phyloP scores from a whole-genome alignment of 1,140 invertebrate species.

The Penaeus chinensis region DNA sequence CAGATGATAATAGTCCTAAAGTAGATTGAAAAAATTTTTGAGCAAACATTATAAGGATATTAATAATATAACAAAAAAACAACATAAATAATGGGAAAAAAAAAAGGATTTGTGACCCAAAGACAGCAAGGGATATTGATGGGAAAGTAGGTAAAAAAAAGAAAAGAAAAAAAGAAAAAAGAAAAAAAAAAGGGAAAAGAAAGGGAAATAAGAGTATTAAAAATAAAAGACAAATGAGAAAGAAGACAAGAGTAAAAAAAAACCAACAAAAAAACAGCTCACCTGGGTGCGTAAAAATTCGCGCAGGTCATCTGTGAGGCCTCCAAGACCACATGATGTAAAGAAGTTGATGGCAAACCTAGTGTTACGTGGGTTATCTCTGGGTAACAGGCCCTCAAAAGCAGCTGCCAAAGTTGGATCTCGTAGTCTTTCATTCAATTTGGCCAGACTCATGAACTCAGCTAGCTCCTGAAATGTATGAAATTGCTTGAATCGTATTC shows the following conservation, averaged over 20 bases:
- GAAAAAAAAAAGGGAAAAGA: background rate
- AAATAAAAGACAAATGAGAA: background rate
- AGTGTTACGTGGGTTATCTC: constrained; percentile 96
- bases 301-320: constrained; percentile 91
- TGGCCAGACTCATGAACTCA: constrained; percentile 94
- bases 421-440: constrained; percentile 89
- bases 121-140: no score
- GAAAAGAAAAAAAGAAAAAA: background rate
- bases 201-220: background rate
- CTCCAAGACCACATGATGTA: constrained; percentile 97
- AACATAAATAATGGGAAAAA: no score
- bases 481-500: background rate
- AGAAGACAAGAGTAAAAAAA: background rate
- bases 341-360: constrained; percentile 99
- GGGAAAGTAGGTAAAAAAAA: background rate
- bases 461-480: constrained; percentile 82
- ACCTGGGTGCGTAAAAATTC: constrained; percentile 82
- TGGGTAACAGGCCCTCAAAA: constrained; percentile 93
- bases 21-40: no score
- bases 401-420: constrained; percentile 87
- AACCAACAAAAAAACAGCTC: background rate
- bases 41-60: background rate
- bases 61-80: background rate
- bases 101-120: no score
- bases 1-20: no score